phyloP scores from a whole-genome alignment of 2,888 invertebrate species.

The Pardosa pseudoannulata region DNA sequence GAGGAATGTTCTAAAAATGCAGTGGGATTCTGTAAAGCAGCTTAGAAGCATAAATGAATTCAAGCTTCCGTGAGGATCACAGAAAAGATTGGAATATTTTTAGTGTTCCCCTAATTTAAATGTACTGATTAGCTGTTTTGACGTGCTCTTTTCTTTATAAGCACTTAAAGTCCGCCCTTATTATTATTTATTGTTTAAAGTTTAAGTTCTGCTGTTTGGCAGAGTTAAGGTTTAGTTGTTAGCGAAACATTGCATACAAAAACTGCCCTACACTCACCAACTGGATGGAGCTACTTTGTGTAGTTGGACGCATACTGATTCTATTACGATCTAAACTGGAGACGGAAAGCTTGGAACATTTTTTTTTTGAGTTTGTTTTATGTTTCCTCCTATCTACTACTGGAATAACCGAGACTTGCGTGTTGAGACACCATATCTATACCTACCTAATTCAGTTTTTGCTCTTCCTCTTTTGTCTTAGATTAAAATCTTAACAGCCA shows the following conservation, averaged over 20 bases:
- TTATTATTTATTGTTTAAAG: background rate
- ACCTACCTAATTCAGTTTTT: constrained; percentile 1
- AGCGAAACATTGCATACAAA: background rate
- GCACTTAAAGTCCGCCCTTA: background rate
- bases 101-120: no score
- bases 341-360: constrained; percentile 63
- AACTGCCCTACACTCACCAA: constrained; percentile 22
- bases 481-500: constrained; percentile 32
- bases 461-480: constrained; percentile 15
- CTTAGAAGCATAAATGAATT: no score
- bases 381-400: constrained; percentile 35
- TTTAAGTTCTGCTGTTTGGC: background rate
- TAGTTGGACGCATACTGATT: constrained; percentile 61
- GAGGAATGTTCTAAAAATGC: no score
- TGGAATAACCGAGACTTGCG: constrained; percentile 40
- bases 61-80: no score
- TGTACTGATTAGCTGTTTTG: no score
- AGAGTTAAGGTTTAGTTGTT: background rate
- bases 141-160: background rate
- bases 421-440: constrained; percentile 22
- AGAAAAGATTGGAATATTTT: no score
- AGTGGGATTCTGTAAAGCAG: no score
- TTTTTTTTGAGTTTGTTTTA: constrained; percentile 24
- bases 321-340: constrained; percentile 53
- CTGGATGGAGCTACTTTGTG: constrained; percentile 55